Evolutionary conservation across 2,888 invertebrate genomes (phyloP).

Genomic region (Gerris lacustris): DNA sequence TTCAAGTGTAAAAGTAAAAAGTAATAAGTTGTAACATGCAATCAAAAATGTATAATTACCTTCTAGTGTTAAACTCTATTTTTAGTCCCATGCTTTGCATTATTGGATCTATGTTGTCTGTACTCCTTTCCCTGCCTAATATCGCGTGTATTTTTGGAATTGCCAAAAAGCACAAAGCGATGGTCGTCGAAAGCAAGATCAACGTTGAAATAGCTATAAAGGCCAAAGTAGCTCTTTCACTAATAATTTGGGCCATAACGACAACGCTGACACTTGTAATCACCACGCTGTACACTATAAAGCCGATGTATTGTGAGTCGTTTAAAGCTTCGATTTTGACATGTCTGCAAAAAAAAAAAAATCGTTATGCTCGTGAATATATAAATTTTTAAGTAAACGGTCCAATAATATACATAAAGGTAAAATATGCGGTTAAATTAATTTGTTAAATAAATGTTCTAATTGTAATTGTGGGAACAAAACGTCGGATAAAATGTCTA

Average conservation of each 20-base stretch:
- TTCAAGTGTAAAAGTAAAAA: too few species aligned
- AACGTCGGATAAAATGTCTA: too few species aligned
- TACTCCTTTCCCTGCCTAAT: slow-evolving; percentile 34
- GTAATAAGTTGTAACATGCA: too few species aligned
- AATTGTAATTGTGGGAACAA: too few species aligned
- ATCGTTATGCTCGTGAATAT: too few species aligned
- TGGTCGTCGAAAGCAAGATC: slow-evolving; percentile 74
- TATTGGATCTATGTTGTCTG: slow-evolving; percentile 60
- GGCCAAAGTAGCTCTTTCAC: slow-evolving; percentile 65
- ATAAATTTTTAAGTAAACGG: too few species aligned
- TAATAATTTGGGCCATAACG: slow-evolving; percentile 74
- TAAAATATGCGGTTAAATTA: too few species aligned
- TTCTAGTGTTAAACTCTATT: slow-evolving; percentile 74
- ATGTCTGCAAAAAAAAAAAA: slow-evolving; percentile 41
- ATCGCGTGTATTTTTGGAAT: slow-evolving; percentile 72
- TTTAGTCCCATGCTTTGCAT: slow-evolving; percentile 79
- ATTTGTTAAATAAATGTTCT: too few species aligned
- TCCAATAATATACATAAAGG: too few species aligned
- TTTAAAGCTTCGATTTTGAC: slow-evolving; percentile 84
- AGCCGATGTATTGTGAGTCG: slow-evolving; percentile 86
- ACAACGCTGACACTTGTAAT: slow-evolving; percentile 78
- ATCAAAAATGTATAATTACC: slow-evolving; percentile 30
- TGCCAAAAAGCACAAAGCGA: slow-evolving; percentile 72
- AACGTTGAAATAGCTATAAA: slow-evolving; percentile 71
- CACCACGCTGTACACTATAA: slow-evolving; percentile 84